phyloP scores from a whole-genome alignment of 2,113 vertebrate genomes.

The Castor canadensis region DNA sequence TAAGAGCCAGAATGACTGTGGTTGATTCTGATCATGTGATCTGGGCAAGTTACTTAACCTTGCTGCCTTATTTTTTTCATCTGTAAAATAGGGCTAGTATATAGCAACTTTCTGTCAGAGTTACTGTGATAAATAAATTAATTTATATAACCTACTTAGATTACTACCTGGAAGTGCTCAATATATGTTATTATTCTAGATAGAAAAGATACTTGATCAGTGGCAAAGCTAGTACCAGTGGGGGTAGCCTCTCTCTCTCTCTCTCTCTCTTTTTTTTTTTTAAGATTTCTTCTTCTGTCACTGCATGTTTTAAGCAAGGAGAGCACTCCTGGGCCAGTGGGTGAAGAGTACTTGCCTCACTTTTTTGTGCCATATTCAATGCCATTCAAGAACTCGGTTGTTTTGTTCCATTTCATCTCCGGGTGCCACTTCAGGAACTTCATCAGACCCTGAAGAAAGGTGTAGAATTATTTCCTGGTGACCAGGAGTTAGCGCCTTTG shows the following conservation, averaged over 20 bases:
- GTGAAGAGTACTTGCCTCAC: neutral
- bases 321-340: neutral
- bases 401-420: neutral
- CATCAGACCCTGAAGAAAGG: neutral
- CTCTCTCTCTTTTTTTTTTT: too few relatives aligned
- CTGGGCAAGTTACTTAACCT: neutral
- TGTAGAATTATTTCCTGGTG: neutral
- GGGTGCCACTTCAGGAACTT: neutral
- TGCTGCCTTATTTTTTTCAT: neutral
- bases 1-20: neutral
- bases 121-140: neutral
- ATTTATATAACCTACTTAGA: neutral
- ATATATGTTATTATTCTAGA: neutral
- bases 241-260: neutral
- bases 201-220: neutral
- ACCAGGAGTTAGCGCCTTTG: neutral
- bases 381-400: neutral
- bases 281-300: neutral
- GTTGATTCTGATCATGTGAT: neutral
- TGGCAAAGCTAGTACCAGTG: neutral
- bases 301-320: neutral
- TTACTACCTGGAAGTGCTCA: neutral
- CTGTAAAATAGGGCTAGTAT: constrained; percentile 13
- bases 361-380: neutral
- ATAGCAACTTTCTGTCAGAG: neutral